These are phyloP conservation scores for Diaperis boleti DNA, from an alignment of 2,888 invertebrate species.

Conservation along the genomic window DNA sequence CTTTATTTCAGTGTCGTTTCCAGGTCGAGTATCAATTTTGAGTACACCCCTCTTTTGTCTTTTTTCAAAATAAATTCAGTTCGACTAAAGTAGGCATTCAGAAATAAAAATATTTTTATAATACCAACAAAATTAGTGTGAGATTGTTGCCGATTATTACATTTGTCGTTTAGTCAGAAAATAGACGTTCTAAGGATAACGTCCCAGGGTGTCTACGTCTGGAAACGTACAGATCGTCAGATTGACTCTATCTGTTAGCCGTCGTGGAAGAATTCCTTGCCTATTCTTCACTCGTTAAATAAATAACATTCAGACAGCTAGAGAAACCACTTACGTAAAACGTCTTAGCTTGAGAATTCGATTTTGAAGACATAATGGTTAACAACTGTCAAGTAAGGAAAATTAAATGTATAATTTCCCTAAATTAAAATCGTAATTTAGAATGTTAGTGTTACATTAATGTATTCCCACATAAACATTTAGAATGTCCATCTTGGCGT, in stretches of 20 bases:
- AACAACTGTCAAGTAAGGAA: too few species aligned
- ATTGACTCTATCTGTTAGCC: slow-evolving; percentile 44
- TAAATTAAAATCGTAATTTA: too few species aligned
- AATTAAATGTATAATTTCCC: too few species aligned
- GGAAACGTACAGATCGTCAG: slow-evolving; percentile 39
- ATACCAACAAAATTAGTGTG: too few species aligned
- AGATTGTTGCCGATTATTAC: background rate
- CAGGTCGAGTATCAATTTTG: background rate
- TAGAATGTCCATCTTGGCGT: too few species aligned
- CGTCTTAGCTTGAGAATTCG: slow-evolving; percentile 16
- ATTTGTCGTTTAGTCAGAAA: background rate
- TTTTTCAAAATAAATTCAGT: background rate
- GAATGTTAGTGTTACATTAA: too few species aligned
- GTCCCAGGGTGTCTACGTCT: slow-evolving; percentile 39
- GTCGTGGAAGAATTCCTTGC: slow-evolving; percentile 36
- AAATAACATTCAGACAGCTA: slow-evolving; percentile 41
- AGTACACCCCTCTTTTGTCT: too few species aligned
- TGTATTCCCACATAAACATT: too few species aligned
- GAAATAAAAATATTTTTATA: too few species aligned
- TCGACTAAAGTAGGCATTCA: too few species aligned
- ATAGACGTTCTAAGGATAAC: slow-evolving; percentile 8
- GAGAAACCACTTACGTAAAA: slow-evolving; percentile 39
- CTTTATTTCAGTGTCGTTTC: background rate
- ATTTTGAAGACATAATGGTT: slow-evolving; percentile 5
- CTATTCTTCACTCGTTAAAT: slow-evolving; percentile 41